phyloP scores from a whole-genome alignment of 2,888 invertebrate species.

The Cataglyphis cursor region DNA sequence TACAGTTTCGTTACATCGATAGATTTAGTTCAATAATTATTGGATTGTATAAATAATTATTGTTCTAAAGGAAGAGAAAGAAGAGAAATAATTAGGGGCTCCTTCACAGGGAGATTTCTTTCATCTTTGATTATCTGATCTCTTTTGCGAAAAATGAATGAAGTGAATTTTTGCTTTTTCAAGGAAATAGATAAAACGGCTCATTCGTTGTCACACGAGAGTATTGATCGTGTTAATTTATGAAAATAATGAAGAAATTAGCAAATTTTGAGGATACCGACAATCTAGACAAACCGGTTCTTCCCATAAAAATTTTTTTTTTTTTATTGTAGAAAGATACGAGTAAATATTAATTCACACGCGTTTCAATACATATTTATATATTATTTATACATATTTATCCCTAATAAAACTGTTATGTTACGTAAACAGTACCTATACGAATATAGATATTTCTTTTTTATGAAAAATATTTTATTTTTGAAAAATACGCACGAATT shows the following conservation, averaged over 20 bases:
- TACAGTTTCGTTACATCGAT: background rate
- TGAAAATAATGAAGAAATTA: slow-evolving; percentile 1
- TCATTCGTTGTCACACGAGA: background rate
- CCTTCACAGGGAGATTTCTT: background rate
- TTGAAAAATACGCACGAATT: background rate
- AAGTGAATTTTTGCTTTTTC: background rate
- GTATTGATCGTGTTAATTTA: background rate
- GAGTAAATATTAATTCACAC: background rate
- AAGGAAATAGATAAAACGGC: background rate
- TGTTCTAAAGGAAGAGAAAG: background rate
- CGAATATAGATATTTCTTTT: background rate
- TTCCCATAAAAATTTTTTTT: background rate
- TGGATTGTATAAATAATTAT: background rate
- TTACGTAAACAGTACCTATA: background rate
- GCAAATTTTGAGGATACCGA: background rate
- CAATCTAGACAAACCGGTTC: slow-evolving; percentile 15
- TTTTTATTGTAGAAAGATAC: background rate
- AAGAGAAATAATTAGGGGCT: background rate
- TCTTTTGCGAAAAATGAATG: background rate
- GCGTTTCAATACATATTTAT: background rate
- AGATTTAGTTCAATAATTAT: background rate
- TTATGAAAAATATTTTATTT: background rate
- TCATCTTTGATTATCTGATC: background rate
- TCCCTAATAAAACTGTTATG: background rate
- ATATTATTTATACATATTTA: background rate